Conservation (phyloP, 2,113 vertebrate species). For the Psephotus haematonotus region DNA sequence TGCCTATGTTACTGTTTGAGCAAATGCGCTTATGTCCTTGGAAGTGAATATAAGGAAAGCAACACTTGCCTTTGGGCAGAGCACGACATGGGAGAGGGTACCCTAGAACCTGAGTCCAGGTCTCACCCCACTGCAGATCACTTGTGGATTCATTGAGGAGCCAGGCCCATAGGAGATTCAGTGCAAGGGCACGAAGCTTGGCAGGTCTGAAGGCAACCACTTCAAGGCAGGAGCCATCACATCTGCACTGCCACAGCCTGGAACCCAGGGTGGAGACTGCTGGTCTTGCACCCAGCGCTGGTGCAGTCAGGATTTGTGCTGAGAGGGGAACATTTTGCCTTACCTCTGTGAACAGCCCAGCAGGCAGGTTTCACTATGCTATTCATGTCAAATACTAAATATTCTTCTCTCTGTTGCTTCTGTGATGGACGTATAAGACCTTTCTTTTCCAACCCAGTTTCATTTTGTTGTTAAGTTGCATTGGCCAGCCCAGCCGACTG, state of each 20-base stretch:
- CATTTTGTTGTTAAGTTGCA: neutral
- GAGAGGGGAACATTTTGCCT: rapidly evolving
- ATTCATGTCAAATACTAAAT: rapidly evolving
- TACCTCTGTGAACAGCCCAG: neutral
- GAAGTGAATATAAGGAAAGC: neutral
- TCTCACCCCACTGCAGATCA: rapidly evolving
- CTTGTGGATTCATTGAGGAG: rapidly evolving
- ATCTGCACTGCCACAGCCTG: rapidly evolving
- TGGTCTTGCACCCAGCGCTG: neutral
- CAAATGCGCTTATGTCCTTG: rapidly evolving
- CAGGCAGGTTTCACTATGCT: neutral
- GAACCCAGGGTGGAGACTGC: neutral
- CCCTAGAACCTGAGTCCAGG: neutral
- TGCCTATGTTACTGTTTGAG: rapidly evolving
- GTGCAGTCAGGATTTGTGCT: rapidly evolving
- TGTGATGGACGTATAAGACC: neutral
- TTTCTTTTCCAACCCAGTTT: neutral
- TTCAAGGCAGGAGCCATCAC: rapidly evolving
- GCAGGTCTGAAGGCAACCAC: rapidly evolving
- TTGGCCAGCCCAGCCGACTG: neutral
- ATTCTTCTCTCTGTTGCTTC: neutral
- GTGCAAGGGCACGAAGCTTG: rapidly evolving
- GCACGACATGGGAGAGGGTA: rapidly evolving
- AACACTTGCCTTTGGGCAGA: neutral
- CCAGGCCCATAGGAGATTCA: rapidly evolving